phyloP scores from a whole-genome alignment of 2,888 invertebrate species.

The Pterostichus madidus region DNA sequence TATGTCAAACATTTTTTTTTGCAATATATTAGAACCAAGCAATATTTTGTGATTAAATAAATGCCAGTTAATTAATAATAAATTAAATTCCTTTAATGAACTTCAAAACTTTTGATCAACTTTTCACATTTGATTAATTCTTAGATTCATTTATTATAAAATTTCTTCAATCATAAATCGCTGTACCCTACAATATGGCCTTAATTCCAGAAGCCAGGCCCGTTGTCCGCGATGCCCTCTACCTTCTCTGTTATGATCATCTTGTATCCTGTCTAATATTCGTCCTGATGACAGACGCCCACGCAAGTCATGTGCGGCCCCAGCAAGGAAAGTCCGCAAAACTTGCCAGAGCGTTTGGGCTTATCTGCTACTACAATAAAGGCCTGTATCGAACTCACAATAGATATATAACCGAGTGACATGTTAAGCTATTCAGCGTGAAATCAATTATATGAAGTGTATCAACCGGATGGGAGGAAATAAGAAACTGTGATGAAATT shows the following conservation, averaged over 20 bases:
- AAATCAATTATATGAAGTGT: conserved; percentile 30
- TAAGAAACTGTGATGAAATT: too few species aligned
- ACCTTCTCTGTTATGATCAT: background rate
- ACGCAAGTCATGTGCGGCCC: background rate
- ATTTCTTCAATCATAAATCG: too few species aligned
- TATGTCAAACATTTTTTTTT: too few species aligned
- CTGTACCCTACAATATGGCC: too few species aligned
- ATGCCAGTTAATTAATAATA: too few species aligned
- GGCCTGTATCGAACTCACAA: conserved; percentile 27
- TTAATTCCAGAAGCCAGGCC: too few species aligned
- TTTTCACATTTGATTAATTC: too few species aligned
- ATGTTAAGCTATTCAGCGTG: conserved; percentile 34
- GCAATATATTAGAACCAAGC: too few species aligned
- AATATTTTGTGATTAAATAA: too few species aligned
- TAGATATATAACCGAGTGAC: conserved; percentile 10
- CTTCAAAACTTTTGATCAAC: too few species aligned
- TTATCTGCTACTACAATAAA: conserved; percentile 19
- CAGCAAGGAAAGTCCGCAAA: background rate
- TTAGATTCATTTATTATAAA: too few species aligned
- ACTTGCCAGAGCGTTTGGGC: background rate
- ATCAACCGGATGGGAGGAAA: background rate
- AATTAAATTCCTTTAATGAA: too few species aligned
- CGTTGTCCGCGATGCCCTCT: background rate
- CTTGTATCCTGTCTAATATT: conserved; percentile 4
- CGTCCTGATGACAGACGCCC: background rate